These are phyloP conservation scores for Cliona cf. orientalis DNA, from an alignment of 37 sponge, comb jelly and placozoan genomes.

Conservation along the genomic window DNA sequence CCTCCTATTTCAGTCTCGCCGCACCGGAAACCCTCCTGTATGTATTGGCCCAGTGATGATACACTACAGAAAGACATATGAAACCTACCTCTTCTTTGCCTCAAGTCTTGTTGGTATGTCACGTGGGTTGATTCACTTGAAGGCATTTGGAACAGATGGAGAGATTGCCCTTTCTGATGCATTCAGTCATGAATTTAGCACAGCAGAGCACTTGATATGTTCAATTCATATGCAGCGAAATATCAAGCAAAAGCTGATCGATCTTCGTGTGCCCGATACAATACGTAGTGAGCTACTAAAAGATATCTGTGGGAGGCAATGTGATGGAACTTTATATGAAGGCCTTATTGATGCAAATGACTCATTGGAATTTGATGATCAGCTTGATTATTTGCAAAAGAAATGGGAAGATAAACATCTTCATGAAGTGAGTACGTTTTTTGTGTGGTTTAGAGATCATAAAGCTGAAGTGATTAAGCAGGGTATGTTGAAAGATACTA, in stretches of 20 bases:
- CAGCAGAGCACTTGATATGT: not conserved
- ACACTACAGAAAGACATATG: not conserved
- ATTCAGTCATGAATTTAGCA: not conserved
- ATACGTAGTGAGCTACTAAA: not conserved
- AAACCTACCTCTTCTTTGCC: not conserved
- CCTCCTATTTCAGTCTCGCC: not conserved
- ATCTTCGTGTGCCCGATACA: not conserved
- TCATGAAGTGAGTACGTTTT: no score
- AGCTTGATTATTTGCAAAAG: not conserved
- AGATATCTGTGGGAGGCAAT: not conserved
- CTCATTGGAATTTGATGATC: not conserved
- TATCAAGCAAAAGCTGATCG: not conserved
- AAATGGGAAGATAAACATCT: no score
- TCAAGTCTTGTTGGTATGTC: constrained; percentile 2
- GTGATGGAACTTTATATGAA: not conserved
- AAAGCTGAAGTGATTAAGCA: no score
- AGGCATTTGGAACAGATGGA: not conserved
- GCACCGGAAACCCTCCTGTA: not conserved
- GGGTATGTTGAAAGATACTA: no score
- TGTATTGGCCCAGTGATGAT: constrained; percentile 2
- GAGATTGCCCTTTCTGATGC: not conserved
- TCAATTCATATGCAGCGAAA: not conserved
- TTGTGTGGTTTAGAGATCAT: no score
- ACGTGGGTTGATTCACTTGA: not conserved
- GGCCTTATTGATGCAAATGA: not conserved